Evolutionary conservation across 2,797 vertebrate species (phyloP).

Genomic region (Tapirus indicus): DNA sequence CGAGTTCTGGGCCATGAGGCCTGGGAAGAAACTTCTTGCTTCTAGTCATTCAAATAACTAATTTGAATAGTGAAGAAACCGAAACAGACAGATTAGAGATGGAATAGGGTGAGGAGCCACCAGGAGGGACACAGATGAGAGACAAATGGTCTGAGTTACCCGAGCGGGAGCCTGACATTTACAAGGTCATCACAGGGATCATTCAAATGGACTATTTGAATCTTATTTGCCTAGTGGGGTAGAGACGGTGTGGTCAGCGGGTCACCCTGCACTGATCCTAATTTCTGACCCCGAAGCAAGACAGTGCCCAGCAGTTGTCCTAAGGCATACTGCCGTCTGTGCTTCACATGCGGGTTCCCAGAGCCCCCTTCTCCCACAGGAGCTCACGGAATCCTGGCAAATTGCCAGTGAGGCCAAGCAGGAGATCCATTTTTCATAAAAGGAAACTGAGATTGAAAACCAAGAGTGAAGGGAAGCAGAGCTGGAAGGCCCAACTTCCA

Average conservation of each 20-base stretch:
- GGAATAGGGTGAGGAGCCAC: neutral
- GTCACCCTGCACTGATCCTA: fast-evolving
- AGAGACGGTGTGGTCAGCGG: neutral
- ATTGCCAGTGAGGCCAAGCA: neutral
- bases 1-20: neutral
- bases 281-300: neutral
- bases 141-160: neutral
- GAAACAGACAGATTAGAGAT: neutral
- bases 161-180: neutral
- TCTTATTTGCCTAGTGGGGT: neutral
- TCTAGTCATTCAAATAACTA: slow-evolving; percentile 28
- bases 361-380: neutral
- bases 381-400: neutral
- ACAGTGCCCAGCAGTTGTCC: neutral
- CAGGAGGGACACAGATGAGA: neutral
- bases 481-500: fast-evolving
- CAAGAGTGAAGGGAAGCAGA: neutral
- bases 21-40: neutral
- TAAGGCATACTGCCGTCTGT: neutral
- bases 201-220: neutral
- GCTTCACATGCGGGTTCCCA: fast-evolving
- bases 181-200: neutral
- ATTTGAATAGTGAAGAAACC: slow-evolving; percentile 25
- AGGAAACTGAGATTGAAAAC: neutral
- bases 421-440: neutral